Evolutionary conservation across 2,113 vertebrate species (phyloP).

Genomic region (Isichthys henryi): DNA sequence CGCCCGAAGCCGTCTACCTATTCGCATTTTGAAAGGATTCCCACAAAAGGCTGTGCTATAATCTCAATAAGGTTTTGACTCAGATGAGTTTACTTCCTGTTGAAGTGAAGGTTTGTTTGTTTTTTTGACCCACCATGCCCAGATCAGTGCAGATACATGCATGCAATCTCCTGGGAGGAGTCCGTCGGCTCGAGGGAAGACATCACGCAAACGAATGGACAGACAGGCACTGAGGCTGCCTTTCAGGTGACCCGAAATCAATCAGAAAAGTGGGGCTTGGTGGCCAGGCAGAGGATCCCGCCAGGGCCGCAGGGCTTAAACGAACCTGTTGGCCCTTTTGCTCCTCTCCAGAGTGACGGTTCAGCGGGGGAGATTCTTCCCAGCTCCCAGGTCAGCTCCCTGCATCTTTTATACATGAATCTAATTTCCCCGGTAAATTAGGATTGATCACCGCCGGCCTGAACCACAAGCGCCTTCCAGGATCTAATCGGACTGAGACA

Average conservation of each 20-base stretch:
- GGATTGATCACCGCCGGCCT: slow-evolving; percentile 61
- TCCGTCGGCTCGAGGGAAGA: not conserved
- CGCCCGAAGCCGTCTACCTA: not conserved
- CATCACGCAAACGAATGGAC: not conserved
- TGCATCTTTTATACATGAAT: slow-evolving; percentile 60
- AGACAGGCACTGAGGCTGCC: not conserved
- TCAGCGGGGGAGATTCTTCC: slow-evolving; percentile 46
- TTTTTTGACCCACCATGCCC: not conserved
- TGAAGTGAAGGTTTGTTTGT: not conserved
- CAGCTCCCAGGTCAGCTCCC: slow-evolving; percentile 47
- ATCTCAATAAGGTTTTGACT: not conserved
- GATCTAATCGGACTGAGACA: slow-evolving; percentile 56
- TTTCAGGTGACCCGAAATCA: not conserved
- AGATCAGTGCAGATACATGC: not conserved
- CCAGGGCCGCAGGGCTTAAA: not conserved
- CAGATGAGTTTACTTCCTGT: too few species aligned
- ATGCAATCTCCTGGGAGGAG: not conserved
- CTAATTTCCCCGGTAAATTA: slow-evolving; percentile 59
- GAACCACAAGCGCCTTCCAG: slow-evolving; percentile 57
- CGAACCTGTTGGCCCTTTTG: not conserved
- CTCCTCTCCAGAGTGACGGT: slow-evolving; percentile 11
- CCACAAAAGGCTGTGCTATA: not conserved
- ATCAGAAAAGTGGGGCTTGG: not conserved
- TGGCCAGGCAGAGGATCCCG: not conserved
- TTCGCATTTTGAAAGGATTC: not conserved